These are phyloP conservation scores for Lithophane ornitopus DNA, from an alignment of 2,888 invertebrate species.

Conservation along the genomic window DNA sequence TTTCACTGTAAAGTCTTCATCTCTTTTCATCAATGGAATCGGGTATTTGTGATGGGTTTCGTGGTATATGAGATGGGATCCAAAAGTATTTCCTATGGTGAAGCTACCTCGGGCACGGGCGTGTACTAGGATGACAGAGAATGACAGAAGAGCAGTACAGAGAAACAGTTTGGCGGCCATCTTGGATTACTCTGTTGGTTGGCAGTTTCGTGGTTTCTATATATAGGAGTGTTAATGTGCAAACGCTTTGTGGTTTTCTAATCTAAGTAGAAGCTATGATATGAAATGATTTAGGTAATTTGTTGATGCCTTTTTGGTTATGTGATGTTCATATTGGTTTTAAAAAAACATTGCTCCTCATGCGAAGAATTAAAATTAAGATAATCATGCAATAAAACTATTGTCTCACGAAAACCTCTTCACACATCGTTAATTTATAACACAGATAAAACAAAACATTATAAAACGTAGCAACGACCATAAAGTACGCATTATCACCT, in stretches of 20 bases:
- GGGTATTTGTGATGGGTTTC: constrained; percentile 61
- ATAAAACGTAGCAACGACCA: constrained; percentile 52
- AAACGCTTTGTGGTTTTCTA: constrained; percentile 36
- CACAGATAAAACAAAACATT: constrained; percentile 53
- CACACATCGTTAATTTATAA: constrained; percentile 54
- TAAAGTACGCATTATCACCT: constrained; percentile 63
- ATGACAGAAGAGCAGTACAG: constrained; percentile 20
- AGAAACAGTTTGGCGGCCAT: constrained; percentile 51
- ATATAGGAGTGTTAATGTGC: constrained; percentile 35
- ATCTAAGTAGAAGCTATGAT: background rate
- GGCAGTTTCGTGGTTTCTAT: background rate
- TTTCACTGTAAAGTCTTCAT: constrained; percentile 58
- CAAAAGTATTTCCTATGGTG: constrained; percentile 42
- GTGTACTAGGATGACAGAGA: constrained; percentile 22
- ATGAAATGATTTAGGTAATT: constrained; percentile 23
- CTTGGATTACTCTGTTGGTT: constrained; percentile 30
- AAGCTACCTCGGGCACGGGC: constrained; percentile 35
- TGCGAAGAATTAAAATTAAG: background rate
- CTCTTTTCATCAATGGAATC: constrained; percentile 57
- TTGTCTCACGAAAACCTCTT: constrained; percentile 44
- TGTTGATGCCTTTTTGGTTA: constrained; percentile 7
- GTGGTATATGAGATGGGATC: constrained; percentile 65
- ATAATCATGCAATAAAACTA: constrained; percentile 29
- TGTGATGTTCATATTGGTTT: background rate
- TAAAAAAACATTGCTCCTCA: background rate